Evolutionary conservation across 2,113 vertebrate genomes (phyloP).

Genomic region (Cynocephalus volans): DNA sequence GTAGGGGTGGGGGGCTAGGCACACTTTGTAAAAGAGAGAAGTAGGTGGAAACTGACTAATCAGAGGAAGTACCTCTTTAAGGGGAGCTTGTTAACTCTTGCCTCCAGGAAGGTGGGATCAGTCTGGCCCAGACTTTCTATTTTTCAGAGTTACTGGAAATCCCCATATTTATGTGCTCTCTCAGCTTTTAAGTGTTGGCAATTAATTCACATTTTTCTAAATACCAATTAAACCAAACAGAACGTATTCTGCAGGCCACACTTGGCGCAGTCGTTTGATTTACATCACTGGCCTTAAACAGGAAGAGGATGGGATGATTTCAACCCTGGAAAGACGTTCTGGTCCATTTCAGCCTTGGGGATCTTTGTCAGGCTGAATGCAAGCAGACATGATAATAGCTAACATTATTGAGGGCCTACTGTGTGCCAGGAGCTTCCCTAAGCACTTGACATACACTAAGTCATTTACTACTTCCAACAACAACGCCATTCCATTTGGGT

Average conservation of each 20-base stretch:
- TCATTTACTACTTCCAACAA: not conserved
- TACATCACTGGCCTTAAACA: not conserved
- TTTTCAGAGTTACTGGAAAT: not conserved
- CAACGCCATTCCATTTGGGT: not conserved
- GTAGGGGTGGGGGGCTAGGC: not conserved
- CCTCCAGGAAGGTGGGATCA: not conserved
- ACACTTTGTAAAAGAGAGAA: not conserved
- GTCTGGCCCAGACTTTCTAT: not conserved
- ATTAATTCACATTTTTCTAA: not conserved
- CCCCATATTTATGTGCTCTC: not conserved
- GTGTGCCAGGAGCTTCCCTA: not conserved
- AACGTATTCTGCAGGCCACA: not conserved
- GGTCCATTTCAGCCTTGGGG: not conserved
- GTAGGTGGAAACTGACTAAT: not conserved
- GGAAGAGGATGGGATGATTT: not conserved
- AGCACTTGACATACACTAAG: not conserved
- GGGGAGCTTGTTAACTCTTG: not conserved
- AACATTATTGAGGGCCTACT: fast-evolving
- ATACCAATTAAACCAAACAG: not conserved
- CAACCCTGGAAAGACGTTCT: not conserved
- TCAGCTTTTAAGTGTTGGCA: not conserved
- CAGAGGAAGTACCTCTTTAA: not conserved
- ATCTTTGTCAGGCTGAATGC: fast-evolving
- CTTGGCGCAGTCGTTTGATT: not conserved
- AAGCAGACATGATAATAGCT: not conserved